Percentiles rank a stretch among this genome's conserved stretches.
Conservation (phyloP, 1,140 invertebrate genomes). For the Pentalonia nigronervosa region DNA sequence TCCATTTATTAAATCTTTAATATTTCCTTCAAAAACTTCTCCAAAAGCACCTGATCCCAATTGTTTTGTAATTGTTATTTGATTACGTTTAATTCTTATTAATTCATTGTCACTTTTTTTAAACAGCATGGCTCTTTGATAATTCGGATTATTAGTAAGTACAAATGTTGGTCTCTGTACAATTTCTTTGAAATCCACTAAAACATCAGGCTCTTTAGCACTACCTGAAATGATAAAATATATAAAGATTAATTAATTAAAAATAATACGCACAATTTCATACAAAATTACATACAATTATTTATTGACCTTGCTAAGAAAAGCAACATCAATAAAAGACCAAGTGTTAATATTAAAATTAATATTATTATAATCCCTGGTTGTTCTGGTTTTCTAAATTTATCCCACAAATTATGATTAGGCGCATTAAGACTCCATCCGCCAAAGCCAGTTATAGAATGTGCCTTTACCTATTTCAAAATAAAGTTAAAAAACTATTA, state of each 20-base stretch:
- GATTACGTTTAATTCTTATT: conserved; percentile 64
- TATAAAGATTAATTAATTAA: not conserved
- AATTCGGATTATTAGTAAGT: conserved; percentile 82
- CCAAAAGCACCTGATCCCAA: too few species aligned
- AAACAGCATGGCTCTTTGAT: conserved; percentile 67
- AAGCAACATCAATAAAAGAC: not conserved
- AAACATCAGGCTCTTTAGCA: conserved; percentile 73
- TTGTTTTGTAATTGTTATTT: too few species aligned
- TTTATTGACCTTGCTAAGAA: not conserved
- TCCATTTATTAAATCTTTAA: too few species aligned
- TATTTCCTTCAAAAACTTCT: too few species aligned
- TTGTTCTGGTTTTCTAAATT: conserved; percentile 74
- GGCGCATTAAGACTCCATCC: too few species aligned
- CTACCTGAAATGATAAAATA: conserved; percentile 17
- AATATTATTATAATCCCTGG: not conserved
- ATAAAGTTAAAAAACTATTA: too few species aligned
- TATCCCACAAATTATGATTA: conserved; percentile 73
- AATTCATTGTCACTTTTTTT: conserved; percentile 64
- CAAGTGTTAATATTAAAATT: too few species aligned
- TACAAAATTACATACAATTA: conserved; percentile 24
- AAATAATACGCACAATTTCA: not conserved
- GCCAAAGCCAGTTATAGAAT: too few species aligned
- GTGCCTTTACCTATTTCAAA: too few species aligned
- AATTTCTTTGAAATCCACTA: conserved; percentile 86
- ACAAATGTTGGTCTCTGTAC: conserved; percentile 75